phyloP scores from a whole-genome alignment of 1,140 invertebrate species.

The Colletes gigas region DNA sequence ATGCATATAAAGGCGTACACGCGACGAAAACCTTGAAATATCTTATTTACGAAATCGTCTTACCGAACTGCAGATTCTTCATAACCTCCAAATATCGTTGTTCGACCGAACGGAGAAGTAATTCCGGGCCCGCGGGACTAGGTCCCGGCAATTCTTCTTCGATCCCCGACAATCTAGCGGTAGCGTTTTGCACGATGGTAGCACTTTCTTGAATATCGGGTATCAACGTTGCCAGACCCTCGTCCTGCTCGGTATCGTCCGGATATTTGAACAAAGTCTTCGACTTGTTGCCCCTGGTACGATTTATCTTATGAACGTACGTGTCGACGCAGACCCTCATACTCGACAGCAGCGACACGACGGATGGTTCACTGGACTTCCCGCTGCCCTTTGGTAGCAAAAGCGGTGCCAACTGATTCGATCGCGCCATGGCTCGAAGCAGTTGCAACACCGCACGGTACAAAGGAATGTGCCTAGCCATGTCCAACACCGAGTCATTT shows the following conservation, averaged over 20 bases:
- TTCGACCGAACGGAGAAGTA: conserved; percentile 82
- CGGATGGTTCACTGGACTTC: conserved; percentile 79
- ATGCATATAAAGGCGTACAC: neutral
- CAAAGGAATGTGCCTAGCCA: conserved; percentile 95
- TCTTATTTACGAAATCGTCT: conserved; percentile 61
- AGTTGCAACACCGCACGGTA: conserved; percentile 92
- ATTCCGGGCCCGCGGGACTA: conserved; percentile 77
- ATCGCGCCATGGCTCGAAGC: conserved; percentile 89
- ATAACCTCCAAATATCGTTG: conserved; percentile 92
- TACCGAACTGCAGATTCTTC: conserved; percentile 94
- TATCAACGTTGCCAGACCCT: conserved; percentile 92
- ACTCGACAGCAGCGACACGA: conserved; percentile 88
- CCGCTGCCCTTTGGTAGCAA: conserved; percentile 83
- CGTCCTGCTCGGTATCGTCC: conserved; percentile 90
- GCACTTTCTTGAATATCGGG: conserved; percentile 93
- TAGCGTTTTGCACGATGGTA: conserved; percentile 87
- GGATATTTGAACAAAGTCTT: conserved; percentile 78
- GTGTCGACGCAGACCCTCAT: conserved; percentile 96
- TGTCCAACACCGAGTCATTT: conserved; percentile 97
- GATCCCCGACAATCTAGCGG: conserved; percentile 79
- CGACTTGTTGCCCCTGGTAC: conserved; percentile 73
- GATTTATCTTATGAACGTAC: conserved; percentile 85
- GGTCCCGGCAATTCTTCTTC: conserved; percentile 75
- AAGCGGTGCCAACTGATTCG: conserved; percentile 85
- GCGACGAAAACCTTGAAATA: no score